Evolutionary conservation across 2,888 invertebrate species (phyloP), one percentile per base, ranked within the genome.

Genomic region (Troilus luridus): DNA sequence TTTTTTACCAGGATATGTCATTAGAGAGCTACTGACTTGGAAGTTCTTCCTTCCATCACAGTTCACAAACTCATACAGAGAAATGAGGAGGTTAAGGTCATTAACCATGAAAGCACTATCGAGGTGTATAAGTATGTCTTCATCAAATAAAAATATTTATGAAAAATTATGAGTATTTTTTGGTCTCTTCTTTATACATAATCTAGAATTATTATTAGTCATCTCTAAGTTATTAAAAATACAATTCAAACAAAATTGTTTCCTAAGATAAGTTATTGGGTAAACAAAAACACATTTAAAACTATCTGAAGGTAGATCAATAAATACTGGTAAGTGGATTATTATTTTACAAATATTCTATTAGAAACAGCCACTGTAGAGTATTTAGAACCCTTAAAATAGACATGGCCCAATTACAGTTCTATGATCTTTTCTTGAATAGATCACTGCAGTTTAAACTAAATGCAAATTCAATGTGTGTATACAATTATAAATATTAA

Each of bases 351-450:
- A 14, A 77, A 12, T 17, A 41, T 77, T 41, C 41, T 77, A 27
- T 19, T 77, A 77, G 27, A 77, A 17, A 17, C 17, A 77, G 17
- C 12, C 7, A 77, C 27, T 7, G 72, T 41, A 7, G 67, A 14
- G 17, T 77, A 77, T 77, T 77, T 19, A 77, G 72, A 41, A 41
- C 19, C 72, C 72, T 19, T 77, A 77, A 77, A 77, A 77, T 77
- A 77, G 72, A 77, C 8, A 77, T 77, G 72, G 14, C 72, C 72
- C 19, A 77, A 41, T 77, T 77, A 77, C 3, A 41, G 72, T 41
- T 27, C 72, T 77, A 77, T 77, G 27, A 77, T 41, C 27, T 17
- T 77, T 77, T 41, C 67, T 77, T 77, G 27, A 77, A 77, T 77
- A 41, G 9, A 19, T 77, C 24, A 24, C 67, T 67, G 14, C 12